Evolutionary conservation across 2,888 invertebrate species (phyloP).

Genomic region (Zhuqinia jingwanae): DNA sequence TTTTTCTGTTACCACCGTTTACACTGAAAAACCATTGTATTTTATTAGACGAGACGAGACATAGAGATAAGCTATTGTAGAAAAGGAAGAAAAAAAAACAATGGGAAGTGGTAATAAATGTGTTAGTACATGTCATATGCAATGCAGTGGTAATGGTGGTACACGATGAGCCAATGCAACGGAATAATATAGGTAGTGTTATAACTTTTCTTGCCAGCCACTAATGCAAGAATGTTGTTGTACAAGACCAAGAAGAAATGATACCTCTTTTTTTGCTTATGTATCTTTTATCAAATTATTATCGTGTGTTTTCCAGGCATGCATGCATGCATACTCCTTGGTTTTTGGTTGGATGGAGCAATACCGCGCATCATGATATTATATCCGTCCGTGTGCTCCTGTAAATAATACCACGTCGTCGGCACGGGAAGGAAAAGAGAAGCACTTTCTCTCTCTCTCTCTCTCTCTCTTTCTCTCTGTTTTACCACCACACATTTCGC

Average conservation of each 20-base stretch:
- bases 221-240: constrained; percentile 51
- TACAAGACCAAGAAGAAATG: neutral
- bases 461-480: neutral
- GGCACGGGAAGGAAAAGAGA: neutral
- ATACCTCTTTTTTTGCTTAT: constrained; percentile 18
- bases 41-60: neutral
- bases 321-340: neutral
- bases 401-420: too few species aligned
- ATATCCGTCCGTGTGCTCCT: neutral
- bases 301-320: neutral
- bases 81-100: neutral
- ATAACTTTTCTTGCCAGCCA: neutral
- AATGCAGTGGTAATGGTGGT: neutral
- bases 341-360: neutral
- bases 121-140: neutral
- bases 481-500: constrained; percentile 5
- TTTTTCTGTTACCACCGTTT: neutral
- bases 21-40: neutral
- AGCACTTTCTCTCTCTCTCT: neutral
- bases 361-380: neutral
- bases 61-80: neutral
- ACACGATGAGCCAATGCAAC: neutral
- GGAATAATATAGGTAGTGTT: neutral
- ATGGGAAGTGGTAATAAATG: neutral
- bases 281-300: constrained; percentile 39